Base-by-base conservation (phyloP, 2,797 vertebrate species). In the Ctenopoma multispine region DNA sequence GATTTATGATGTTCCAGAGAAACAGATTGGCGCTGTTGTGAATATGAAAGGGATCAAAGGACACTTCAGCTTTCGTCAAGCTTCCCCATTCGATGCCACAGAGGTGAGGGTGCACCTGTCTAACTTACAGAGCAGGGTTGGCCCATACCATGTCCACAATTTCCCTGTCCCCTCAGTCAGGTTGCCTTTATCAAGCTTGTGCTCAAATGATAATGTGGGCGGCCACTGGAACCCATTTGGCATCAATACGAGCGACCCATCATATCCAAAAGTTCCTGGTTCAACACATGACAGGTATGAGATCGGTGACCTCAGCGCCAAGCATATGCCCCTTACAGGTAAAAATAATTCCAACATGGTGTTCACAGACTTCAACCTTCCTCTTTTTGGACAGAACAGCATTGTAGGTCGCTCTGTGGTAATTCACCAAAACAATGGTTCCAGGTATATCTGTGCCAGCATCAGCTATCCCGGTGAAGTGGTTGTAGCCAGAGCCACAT, bases 361-460 rank as follows among this genome's bases (percentile, higher is more conserved):
- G 1, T 91, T 93, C 49, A 63, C 0, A 0, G 95, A 96, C 84
- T 95, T 89, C 85, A 95, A 91, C 68, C 89, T 96, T 7, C 95
- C 95, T 48, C 87, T 96, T 2, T 96, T 94, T 82, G 95, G 95
- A 48, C 55, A 0, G 6, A 95, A 96, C 78, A 95, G 95, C 80
- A 94, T 96, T 4, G 88, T 95, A 1, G 95, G 95, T 20, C 94
- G 94, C 10, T 96, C 95, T 9, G 72, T 95, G 4, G 94, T 96
- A 15, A 88, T 96, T 56, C 94, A 94, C 59, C 38, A 47, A 38
- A 36, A 47, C 5, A 31, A 83, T 7, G 85, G 88, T 7, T 1
- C 68, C 0, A 87, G 93, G 50, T 91, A 86, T 80, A 88, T 69
- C 29, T 96, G 95, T 43, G 79, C 90, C 56, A 91, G 85, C 77